A percentile compares a stretch with the other conserved stretches of the same genome.
phyloP scores from a whole-genome alignment of 1,140 invertebrate species.

The Aphis gossypii region DNA sequence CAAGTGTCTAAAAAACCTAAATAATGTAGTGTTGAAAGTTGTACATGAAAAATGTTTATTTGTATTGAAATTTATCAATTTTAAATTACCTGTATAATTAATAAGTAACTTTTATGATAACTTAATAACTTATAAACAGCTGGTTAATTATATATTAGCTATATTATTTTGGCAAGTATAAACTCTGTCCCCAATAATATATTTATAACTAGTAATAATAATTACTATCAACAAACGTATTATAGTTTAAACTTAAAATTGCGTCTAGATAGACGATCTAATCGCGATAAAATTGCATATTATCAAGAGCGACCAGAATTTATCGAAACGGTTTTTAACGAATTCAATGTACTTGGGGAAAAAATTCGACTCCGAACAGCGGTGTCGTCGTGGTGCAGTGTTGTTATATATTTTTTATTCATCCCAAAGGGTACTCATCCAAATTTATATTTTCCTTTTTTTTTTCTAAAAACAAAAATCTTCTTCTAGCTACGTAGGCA shows the following conservation, averaged over 20 bases:
- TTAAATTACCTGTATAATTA: no score
- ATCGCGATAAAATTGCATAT: no score
- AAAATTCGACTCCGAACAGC: neutral
- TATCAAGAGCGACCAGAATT: neutral
- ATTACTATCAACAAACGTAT: neutral
- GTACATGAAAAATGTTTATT: no score
- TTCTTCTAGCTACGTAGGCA: neutral
- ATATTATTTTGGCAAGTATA: no score
- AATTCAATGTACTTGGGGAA: neutral
- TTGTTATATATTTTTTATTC: neutral
- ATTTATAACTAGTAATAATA: no score
- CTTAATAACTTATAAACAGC: no score
- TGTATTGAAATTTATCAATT: no score
- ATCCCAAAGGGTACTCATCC: neutral
- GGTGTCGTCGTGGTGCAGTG: neutral
- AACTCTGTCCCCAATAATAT: no score
- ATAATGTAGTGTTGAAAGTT: no score
- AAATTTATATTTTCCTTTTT: neutral
- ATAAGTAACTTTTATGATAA: no score
- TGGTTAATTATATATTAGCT: no score
- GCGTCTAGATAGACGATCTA: neutral
- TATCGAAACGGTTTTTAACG: neutral
- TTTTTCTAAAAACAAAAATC: neutral
- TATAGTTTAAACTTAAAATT: neutral
- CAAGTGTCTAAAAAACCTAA: no score